Evolutionary conservation across 2,888 invertebrate genomes (phyloP), one percentile per base, ranked within the genome.

Genomic region (Xanthorhoe designata): DNA sequence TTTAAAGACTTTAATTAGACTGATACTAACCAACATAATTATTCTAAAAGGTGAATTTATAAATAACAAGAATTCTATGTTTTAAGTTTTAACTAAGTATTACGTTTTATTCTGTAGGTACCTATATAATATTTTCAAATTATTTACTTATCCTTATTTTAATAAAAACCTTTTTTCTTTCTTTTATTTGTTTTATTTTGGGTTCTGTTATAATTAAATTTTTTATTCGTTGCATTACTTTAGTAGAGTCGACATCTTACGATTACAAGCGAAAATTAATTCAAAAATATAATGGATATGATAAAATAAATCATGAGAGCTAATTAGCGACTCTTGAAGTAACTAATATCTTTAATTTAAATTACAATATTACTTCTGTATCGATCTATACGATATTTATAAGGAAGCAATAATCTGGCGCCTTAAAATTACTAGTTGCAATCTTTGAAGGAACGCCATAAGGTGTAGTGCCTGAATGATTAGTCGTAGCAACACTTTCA

Each of bases 81-180:
- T 60, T 66, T 71, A 69, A 55, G 58, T 61, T 71, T 73, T 72
- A 69, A 54, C 19, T 59, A 54, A 32, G 69, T n/a, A n/a, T 73
- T 70, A 64, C 65, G 70, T 64, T 66, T 75, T 72, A 63, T 61
- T 66, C 73, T 75, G 61, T 78, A n/a, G n/a, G n/a, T n/a, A n/a
- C n/a, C n/a, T n/a, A n/a, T n/a, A n/a, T n/a, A 78, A 76, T 77
- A 74, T 72, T 76, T 75, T 67, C 56, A 59, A 64, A 64, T 57
- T 70, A 67, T 70, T 68, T 66, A 68, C 72, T 66, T 67, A 65
- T 42, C 51, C 57, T 70, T 51, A 60, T 72, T 71, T 54, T 60
- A 75, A 72, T 76, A 75, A 78, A 78, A 68, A 42, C 54, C 24
- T 68, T 64, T 62, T 64, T 56, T 59, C 45, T 61, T 59, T 10